Base-by-base conservation (phyloP, 2,797 vertebrate genomes). In the Petrocephalus schoutedeni region DNA sequence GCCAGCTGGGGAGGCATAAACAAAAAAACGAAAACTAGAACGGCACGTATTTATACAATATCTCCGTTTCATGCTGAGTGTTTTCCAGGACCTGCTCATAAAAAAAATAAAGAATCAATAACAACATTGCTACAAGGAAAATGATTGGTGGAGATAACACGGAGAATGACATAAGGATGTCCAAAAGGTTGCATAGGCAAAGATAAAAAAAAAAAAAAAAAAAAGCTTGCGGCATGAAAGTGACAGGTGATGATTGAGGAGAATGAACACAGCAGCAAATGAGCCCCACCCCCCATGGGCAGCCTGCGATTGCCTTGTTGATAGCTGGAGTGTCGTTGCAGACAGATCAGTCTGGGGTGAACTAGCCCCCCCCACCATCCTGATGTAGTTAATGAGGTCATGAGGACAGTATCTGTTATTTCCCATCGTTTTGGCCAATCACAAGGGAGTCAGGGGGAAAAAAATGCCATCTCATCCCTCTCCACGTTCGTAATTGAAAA, bases 401-500 rank as follows among this genome's bases (percentile, higher is more conserved):
- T 45, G n/a, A 23, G 86, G 67, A 45, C 58, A 86, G 58, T 23
- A 67, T 86, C 41, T 67, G 59, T 67, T 86, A 67, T 86, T 58
- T 51, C 58, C 9, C 19, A 23, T 19, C 36, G 36, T 36, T 64
- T 51, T 19, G 61, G 41, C 8, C 58, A 86, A 23, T 64, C 58
- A 2, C 28, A 9, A 23, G 86, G 21, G 58, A 64, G 41, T 32
- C 67, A 4, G 84, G 14, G 59, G 41, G 12, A 8, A 16, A 53
- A 6, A 51, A 67, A 86, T 16, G 45, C 10, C 59, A 51, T 53
- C 10, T 64, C 45, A 45, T 53, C 45, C 32, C 12, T 86, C 41
- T 49, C 86, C 59, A 53, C 58, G 6, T 86, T 86, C 9, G 61
- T 86, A 86, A 86, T 67, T 64, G 59, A 67, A 86, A 86, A 67